A percentile compares a stretch with the other conserved stretches of the same genome.
Evolutionary conservation across 2,888 invertebrate genomes (phyloP).

Genomic region (Tridacna gigas): DNA sequence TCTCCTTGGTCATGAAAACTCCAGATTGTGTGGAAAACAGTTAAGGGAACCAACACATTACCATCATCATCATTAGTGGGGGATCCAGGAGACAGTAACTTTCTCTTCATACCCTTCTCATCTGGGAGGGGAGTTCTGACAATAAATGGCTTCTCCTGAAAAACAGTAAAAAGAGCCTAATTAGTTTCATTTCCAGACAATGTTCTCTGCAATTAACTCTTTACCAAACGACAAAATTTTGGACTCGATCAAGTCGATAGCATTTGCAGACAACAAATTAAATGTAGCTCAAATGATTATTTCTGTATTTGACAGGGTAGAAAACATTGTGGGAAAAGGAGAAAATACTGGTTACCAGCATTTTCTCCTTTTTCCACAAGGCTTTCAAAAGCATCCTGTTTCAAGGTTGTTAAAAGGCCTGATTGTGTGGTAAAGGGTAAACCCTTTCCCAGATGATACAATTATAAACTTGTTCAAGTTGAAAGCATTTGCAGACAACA

Average conservation of each 20-base stretch:
- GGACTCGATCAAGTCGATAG: too few species aligned
- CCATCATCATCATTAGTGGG: constrained; percentile 74
- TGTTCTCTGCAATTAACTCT: too few species aligned
- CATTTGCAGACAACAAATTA: too few species aligned
- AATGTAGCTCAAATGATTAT: too few species aligned
- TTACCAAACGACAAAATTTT: too few species aligned
- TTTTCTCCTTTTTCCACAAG: not conserved
- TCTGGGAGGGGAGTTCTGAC: constrained; percentile 77
- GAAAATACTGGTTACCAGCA: not conserved
- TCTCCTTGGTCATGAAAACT: not conserved
- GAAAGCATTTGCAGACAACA: too few species aligned
- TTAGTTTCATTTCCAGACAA: too few species aligned
- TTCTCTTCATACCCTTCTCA: constrained; percentile 78
- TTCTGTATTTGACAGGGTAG: too few species aligned
- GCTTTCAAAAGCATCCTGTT: not conserved
- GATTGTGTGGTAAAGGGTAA: too few species aligned
- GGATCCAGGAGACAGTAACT: constrained; percentile 75
- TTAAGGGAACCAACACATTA: not conserved
- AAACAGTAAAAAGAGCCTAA: not conserved
- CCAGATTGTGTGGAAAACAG: not conserved
- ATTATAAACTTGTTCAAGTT: constrained; percentile 1
- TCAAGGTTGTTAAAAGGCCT: too few species aligned
- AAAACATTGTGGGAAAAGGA: not conserved
- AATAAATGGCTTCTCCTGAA: constrained; percentile 78
- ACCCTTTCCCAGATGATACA: too few species aligned